phyloP scores from a whole-genome alignment of 2,113 vertebrate species.

The Tauraco erythrolophus region DNA sequence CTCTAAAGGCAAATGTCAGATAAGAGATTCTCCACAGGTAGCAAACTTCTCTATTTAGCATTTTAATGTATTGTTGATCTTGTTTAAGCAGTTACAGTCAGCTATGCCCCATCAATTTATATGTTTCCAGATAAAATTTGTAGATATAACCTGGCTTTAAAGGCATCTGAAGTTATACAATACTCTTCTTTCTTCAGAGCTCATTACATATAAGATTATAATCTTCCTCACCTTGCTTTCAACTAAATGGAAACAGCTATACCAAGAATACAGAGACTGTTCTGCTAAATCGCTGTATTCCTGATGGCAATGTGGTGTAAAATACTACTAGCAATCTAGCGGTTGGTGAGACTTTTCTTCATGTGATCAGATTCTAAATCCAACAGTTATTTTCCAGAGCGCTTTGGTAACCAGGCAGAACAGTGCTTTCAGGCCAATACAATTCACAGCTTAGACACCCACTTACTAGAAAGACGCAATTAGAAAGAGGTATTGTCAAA shows the following conservation, averaged over 20 bases:
- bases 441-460: not conserved
- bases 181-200: not conserved
- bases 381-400: not conserved
- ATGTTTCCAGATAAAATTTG: not conserved
- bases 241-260: not conserved
- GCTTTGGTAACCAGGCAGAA: not conserved
- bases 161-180: not conserved
- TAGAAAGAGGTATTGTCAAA: not conserved
- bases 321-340: not conserved
- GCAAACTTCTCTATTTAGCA: not conserved
- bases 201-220: not conserved
- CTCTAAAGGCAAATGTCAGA: not conserved
- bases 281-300: not conserved
- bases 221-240: not conserved
- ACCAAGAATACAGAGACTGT: not conserved
- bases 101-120: not conserved
- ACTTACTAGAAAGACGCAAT: not conserved
- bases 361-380: not conserved
- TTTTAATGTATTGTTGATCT: not conserved
- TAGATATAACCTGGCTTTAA: not conserved
- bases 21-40: not conserved
- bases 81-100: not conserved
- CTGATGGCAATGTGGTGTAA: not conserved
- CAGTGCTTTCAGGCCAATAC: not conserved
- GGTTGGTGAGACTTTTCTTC: not conserved